Evolutionary conservation across 2,888 invertebrate genomes (phyloP), one percentile per base, ranked within the genome.

Genomic region (Sepiola atlantica): DNA sequence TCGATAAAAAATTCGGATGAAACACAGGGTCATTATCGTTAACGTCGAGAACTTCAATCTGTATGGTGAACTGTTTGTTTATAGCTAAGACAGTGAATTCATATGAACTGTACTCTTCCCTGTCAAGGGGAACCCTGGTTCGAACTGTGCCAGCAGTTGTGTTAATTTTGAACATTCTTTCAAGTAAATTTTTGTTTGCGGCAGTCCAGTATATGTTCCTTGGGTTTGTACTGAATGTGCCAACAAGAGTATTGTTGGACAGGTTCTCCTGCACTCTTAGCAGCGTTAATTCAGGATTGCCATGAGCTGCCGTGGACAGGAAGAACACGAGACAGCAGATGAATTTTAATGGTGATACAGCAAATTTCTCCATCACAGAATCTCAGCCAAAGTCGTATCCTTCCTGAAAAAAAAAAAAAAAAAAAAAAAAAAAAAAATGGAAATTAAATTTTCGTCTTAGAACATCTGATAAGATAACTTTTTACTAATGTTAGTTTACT

Each of bases 21-120:
- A 99, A 99, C 94, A 98, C 97, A 0, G 99, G 99, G 8, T 98
- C 98, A 97, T 99, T 99, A 97, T 99, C 99, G 97, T 99, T 99
- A 0, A 98, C 98, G 97, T 99, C 99, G 91, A 98, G 98, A 91
- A 99, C 98, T 97, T 98, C 98, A 94, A 99, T 98, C 97, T 98
- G 98, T 0, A 99, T 98, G 14, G 98, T 98, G 10, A 99, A 96
- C 12, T 94, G 94, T n/a, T 98, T 98, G 54, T 35, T 21, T 10
- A 24, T 45, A 0, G 99, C 99, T 94, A 99, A 98, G 57, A 99
- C 99, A 94, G 99, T 98, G 95, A 99, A 98, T 91, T 98, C 98
- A 97, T 99, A 99, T 93, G 98, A 98, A 95, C 97, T 97, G 32
- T 98, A 98, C 94, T 98, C 98, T 97, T 99, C 99, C 94, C 99